Base-by-base conservation (phyloP, 1,140 invertebrate genomes). In the Papilio dardanus region DNA sequence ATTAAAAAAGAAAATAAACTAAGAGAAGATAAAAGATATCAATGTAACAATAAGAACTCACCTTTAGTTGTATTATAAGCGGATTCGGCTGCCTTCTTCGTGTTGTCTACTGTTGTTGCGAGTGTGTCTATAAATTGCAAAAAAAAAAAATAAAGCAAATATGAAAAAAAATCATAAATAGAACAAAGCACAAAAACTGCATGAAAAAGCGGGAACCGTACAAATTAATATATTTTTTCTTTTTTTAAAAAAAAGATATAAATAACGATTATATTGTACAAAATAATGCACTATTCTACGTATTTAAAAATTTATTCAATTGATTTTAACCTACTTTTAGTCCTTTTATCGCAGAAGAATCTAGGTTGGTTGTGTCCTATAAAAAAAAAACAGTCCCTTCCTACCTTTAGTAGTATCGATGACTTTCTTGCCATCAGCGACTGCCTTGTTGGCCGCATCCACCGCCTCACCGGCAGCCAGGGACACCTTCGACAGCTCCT, bases 361-460 rank as follows among this genome's bases (percentile, higher is more conserved):
- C 33, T 8, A 24, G 19, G 24, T 68, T 14, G 3, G 10, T n/a
- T 37, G 35, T 37, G 0, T 6, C 19, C 67, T 69, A 37, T 0
- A 37, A 50, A 58, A 76, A 74, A 10, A 33, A 74, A 42, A 71
- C 65, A 35, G 30, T 46, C 16, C 3, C 6, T 7, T 40, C 75
- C 74, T 85, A 91, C 92, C 91, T 90, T 92, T 93, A 75, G 92
- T 93, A 21, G 92, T 91, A 76, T 94, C 92, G 7, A 93, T 77
- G 77, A 89, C 92, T 66, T 92, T 92, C 85, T 93, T 94, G 58
- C 92, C 91, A 79, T 94, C 93, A 74, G 93, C 92, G 0, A 93
- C 79, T 1, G 91, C 92, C 77, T 88, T 91, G 79, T 73, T 85
- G 31, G 93, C 91, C 7, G 93, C 89, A 42, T 93, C 89, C 71